Base-by-base conservation (phyloP, 2,888 invertebrate genomes). In the Plagodis dolabraria region DNA sequence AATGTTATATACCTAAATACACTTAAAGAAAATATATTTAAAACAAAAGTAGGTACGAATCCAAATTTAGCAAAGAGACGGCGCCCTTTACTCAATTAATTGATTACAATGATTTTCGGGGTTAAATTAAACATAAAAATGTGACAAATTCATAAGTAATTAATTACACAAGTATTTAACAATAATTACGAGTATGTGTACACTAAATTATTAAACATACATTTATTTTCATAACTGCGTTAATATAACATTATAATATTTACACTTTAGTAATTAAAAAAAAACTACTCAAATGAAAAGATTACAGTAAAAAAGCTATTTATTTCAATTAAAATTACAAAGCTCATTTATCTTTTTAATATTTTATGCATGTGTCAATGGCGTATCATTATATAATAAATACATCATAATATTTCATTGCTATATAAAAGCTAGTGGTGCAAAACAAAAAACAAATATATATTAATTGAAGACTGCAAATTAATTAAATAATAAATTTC, bases 251-350 rank as follows among this genome's bases (percentile, higher is more conserved):
- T 47, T 55, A 50, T 12, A 43, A 36, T 67, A 65, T 69, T 63
- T 61, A 67, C 65, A 69, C 47, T 22, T 42, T 49, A 43, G 8
- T 53, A 50, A 55, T 58, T 45, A 38, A 53, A 57, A 52, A 1
- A 45, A 34, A 64, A 59, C 59, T 63, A 71, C 62, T 57, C 68
- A 75, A 71, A 53, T 22, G 53, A 57, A 69, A 75, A 69, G 63
- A 61, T 70, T 78, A 77, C 61, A 72, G 78, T 83, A 83, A 84
- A 84, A 81, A 84, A 82, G 83, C 84, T 86, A 84, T 79, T 77
- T 75, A 75, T 69, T 72, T 66, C 71, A 79, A 82, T 81, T 76
- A 77, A 78, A 80, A 65, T 73, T 84, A 85, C 83, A 74, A 87
- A 87, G 86, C 87, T 88, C 87, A 77, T 82, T 74, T 75, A 80